phyloP scores from a whole-genome alignment of 2,888 invertebrate genomes.

The Drosophila macrospina region DNA sequence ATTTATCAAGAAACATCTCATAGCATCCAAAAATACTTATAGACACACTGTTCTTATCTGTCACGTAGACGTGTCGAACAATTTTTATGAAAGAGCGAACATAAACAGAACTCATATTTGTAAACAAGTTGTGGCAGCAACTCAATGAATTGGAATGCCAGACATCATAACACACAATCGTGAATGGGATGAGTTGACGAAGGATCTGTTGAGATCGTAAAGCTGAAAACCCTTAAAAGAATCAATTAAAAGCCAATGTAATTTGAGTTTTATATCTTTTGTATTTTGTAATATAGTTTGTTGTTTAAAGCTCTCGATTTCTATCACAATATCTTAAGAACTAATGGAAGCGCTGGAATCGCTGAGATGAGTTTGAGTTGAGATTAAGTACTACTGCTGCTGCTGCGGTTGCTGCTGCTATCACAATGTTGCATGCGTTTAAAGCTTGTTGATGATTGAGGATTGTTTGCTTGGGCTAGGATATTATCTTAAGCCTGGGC shows the following conservation, averaged over 20 bases:
- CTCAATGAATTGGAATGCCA: constrained; percentile 34
- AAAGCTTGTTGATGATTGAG: constrained; percentile 61
- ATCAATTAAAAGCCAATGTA: constrained; percentile 45
- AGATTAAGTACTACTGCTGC: constrained; percentile 62
- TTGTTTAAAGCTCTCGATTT: constrained; percentile 65
- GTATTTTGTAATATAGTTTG: constrained; percentile 49
- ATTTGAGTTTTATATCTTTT: constrained; percentile 50
- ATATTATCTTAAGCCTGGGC: constrained; percentile 88
- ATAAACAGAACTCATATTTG: constrained; percentile 29
- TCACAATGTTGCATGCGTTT: constrained; percentile 68
- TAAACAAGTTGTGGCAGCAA: constrained; percentile 41
- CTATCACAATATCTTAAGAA: constrained; percentile 79
- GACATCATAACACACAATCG: constrained; percentile 38
- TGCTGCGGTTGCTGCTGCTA: constrained; percentile 62
- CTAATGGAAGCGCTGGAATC: constrained; percentile 75
- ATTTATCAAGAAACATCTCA: constrained; percentile 39
- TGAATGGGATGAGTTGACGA: constrained; percentile 2
- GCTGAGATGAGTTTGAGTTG: constrained; percentile 60
- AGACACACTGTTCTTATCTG: constrained; percentile 43
- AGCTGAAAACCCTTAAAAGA: constrained; percentile 24
- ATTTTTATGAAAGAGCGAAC: constrained; percentile 33
- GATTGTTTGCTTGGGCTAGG: background rate
- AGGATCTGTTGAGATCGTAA: constrained; percentile 16
- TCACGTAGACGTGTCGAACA: constrained; percentile 37
- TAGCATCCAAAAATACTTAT: constrained; percentile 25